Evolutionary conservation across 1,140 invertebrate genomes (phyloP), one percentile per base, ranked within the genome.

Genomic region (Anastrepha obliqua): DNA sequence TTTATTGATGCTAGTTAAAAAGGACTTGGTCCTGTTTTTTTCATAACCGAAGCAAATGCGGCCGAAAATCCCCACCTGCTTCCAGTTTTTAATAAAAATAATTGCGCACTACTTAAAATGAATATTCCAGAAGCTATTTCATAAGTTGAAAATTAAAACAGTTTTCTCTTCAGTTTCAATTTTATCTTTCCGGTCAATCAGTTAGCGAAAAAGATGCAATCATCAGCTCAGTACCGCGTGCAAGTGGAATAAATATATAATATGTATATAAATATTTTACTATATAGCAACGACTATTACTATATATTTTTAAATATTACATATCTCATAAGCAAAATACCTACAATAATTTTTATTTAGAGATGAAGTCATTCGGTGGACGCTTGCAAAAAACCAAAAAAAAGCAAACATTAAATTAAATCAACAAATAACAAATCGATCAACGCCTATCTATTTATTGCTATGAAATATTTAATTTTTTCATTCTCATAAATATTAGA

Each of bases 311-410:
- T n/a, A 74, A 8, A 64, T 17, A 64, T 29, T 64, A 64, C 5
- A n/a, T n/a, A 64, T 64, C 13, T 29, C 20, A 11, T 3, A n/a
- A n/a, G n/a, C n/a, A n/a, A n/a, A n/a, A n/a, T n/a, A n/a, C n/a
- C n/a, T n/a, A 67, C 20, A 67, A 67, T 67, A 39, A 67, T 67
- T 67, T 67, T 67, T 29, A 67, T 67, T 42, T 67, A 67, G 13
- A 67, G 65, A 67, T 67, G 65, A 67, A 67, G 65, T 67, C 65
- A 67, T 67, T 8, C 65, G 2, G 1, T 11, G 29, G 29, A 67
- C 29, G 29, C 65, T 64, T 64, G n/a, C 17, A 67, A 67, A 39
- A 67, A 3, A 62, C 17, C 2, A 62, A 62, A 11, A 39, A 39
- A 67, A 67, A n/a, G 39, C 29, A 67, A 67, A 42, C 39, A 74